Conservation (phyloP, 2,888 invertebrate genomes). For the Tolmerus cingulatus region DNA sequence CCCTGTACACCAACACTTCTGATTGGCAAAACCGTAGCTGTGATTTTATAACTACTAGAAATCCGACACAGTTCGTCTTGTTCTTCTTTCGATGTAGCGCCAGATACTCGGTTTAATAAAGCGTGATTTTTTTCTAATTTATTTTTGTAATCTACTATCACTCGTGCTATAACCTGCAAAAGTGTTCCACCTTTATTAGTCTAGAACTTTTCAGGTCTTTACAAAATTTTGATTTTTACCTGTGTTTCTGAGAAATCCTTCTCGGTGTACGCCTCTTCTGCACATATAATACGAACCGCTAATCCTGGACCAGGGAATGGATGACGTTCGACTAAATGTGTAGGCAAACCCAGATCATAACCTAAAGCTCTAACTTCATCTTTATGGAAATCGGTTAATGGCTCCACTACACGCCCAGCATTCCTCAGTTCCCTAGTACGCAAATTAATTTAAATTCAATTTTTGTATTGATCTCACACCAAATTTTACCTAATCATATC, state of each 20-base stretch:
- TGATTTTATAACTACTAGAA: slow-evolving; percentile 76
- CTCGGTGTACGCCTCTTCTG: slow-evolving; percentile 93
- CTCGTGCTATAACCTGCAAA: slow-evolving; percentile 83
- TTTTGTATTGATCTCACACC: background rate
- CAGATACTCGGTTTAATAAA: slow-evolving; percentile 84
- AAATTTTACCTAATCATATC: slow-evolving; percentile 80
- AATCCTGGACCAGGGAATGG: slow-evolving; percentile 99
- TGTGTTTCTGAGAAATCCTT: slow-evolving; percentile 95
- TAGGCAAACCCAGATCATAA: slow-evolving; percentile 85
- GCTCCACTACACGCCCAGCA: slow-evolving; percentile 92
- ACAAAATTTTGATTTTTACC: slow-evolving; percentile 56
- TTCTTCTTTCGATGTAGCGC: slow-evolving; percentile 79
- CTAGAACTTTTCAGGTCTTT: slow-evolving; percentile 53
- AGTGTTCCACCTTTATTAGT: background rate
- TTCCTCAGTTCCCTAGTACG: slow-evolving; percentile 68
- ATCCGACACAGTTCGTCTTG: slow-evolving; percentile 75
- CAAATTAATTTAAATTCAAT: background rate
- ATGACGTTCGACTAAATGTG: slow-evolving; percentile 89
- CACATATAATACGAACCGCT: slow-evolving; percentile 95
- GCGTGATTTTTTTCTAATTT: slow-evolving; percentile 94
- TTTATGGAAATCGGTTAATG: slow-evolving; percentile 98
- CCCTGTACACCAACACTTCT: slow-evolving; percentile 98
- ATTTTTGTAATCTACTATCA: slow-evolving; percentile 91
- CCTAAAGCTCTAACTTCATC: slow-evolving; percentile 94
- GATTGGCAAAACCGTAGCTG: slow-evolving; percentile 89